phyloP scores from a whole-genome alignment of 2,797 vertebrate genomes.

The Coendou prehensilis region DNA sequence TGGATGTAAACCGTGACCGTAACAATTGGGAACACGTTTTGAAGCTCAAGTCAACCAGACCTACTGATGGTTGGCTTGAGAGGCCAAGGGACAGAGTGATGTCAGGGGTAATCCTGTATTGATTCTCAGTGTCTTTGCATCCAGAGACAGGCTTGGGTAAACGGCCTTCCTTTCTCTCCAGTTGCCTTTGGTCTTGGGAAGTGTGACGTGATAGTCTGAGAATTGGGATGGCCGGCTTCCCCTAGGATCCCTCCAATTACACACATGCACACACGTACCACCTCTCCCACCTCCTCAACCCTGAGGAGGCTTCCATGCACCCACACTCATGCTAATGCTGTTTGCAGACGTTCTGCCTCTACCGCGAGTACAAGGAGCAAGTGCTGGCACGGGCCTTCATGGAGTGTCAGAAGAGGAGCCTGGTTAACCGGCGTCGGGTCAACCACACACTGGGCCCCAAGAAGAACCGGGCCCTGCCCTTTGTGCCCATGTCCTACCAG shows the following conservation, averaged over 20 bases:
- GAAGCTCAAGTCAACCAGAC: background rate
- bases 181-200: background rate
- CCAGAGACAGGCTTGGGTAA: background rate
- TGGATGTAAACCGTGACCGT: background rate
- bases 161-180: too few species aligned
- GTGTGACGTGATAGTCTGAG: background rate
- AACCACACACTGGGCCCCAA: constrained; percentile 92
- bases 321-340: background rate
- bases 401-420: constrained; percentile 92
- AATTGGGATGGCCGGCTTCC: accelerated
- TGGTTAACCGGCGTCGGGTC: constrained; percentile 96
- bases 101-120: too few species aligned
- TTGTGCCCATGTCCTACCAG: constrained; percentile 98
- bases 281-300: background rate
- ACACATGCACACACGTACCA: background rate
- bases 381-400: constrained; percentile 94
- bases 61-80: background rate
- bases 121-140: background rate
- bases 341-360: constrained; percentile 94
- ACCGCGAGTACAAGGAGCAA: constrained; percentile 94
- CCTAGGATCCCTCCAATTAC: background rate
- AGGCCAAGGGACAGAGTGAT: background rate
- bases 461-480: constrained; percentile 95
- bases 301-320: background rate
- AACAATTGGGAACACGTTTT: background rate